phyloP scores from a whole-genome alignment of 2,797 vertebrate genomes.

The Staurois parvus region DNA sequence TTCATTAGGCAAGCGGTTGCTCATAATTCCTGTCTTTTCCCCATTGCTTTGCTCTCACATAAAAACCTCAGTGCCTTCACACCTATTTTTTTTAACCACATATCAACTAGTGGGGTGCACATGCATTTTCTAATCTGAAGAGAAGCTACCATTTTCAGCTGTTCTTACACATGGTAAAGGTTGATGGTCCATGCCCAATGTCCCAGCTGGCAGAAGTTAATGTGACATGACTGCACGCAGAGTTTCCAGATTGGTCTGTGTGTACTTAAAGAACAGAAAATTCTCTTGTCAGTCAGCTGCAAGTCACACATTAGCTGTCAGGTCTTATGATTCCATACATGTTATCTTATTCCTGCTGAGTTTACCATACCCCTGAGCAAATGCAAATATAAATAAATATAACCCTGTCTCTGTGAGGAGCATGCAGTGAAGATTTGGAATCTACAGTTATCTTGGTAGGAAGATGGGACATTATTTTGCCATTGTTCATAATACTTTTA shows the following conservation, averaged over 20 bases:
- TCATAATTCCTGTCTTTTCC: constrained; percentile 18
- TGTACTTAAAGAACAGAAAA: constrained; percentile 51
- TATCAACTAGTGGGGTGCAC: constrained; percentile 23
- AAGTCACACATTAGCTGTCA: constrained; percentile 54
- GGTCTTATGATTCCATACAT: constrained; percentile 47
- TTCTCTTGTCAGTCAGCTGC: constrained; percentile 38
- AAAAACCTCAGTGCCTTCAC: not conserved
- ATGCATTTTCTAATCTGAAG: not conserved
- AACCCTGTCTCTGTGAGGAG: constrained; percentile 1
- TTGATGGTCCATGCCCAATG: constrained; percentile 48
- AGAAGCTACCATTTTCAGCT: constrained; percentile 27
- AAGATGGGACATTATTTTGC: constrained; percentile 3
- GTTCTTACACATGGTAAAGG: constrained; percentile 44
- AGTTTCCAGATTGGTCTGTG: constrained; percentile 56
- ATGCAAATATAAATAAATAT: constrained; percentile 55
- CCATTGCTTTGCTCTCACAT: constrained; percentile 10
- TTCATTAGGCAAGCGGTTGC: not conserved
- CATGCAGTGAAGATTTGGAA: constrained; percentile 18
- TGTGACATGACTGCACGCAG: constrained; percentile 58
- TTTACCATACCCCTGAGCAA: constrained; percentile 48
- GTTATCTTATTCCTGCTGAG: constrained; percentile 40
- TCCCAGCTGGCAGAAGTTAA: constrained; percentile 47
- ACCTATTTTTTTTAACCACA: constrained; percentile 30
- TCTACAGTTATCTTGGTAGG: constrained; percentile 36
- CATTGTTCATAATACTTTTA: not conserved